Conservation (phyloP, 37 sponge, comb jelly and placozoan genomes). For the Theonella swinhoei region DNA sequence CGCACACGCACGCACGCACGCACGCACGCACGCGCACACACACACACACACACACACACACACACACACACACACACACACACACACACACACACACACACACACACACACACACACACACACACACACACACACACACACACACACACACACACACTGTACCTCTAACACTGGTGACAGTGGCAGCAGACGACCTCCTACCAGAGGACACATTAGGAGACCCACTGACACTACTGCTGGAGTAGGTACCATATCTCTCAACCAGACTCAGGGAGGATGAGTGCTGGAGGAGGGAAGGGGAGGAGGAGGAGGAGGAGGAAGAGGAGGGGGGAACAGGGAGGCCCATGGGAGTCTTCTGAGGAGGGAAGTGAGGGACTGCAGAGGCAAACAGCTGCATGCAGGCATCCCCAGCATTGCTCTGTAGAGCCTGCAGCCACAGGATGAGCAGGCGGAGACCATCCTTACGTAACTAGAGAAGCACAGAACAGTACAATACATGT, state of each 20-base stretch:
- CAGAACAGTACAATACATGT: not conserved
- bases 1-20: too few species aligned
- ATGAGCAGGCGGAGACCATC: slow-evolving; percentile 80
- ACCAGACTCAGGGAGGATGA: slow-evolving; percentile 11
- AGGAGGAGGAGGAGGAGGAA: not conserved
- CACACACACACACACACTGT: too few species aligned
- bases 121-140: too few species aligned
- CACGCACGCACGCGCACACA: too few species aligned
- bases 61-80: too few species aligned
- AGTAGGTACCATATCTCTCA: slow-evolving; percentile 56
- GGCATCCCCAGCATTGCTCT: slow-evolving; percentile 76
- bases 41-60: too few species aligned
- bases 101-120: too few species aligned
- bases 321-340: slow-evolving; percentile 17
- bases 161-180: not conserved
- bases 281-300: not conserved
- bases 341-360: slow-evolving; percentile 67
- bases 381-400: slow-evolving; percentile 86
- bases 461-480: slow-evolving; percentile 48
- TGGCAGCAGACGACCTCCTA: not conserved
- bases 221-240: not conserved
- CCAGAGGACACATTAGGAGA: not conserved
- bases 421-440: slow-evolving; percentile 81
- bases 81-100: too few species aligned
- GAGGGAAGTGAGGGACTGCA: slow-evolving; percentile 86